Percentiles rank a stretch among this genome's conserved stretches.
These are phyloP conservation scores for Polydesmus complanatus DNA, from an alignment of 2,888 invertebrate genomes.

Conservation along the genomic window DNA sequence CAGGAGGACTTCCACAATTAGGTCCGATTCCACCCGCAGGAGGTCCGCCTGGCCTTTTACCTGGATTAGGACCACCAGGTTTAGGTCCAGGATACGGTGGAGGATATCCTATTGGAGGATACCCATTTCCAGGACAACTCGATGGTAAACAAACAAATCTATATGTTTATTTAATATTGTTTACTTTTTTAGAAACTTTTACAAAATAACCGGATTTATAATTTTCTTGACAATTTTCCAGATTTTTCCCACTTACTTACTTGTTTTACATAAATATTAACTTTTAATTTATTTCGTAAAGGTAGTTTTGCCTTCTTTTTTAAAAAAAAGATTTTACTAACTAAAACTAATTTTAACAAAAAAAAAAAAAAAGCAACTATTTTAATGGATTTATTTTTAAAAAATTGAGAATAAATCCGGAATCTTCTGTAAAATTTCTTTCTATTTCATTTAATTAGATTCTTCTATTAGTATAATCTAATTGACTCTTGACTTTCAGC, in stretches of 20 bases:
- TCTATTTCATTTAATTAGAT: no score
- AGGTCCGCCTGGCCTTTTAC: conserved; percentile 7
- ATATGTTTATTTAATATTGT: neutral
- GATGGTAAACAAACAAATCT: conserved; percentile 17
- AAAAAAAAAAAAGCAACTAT: no score
- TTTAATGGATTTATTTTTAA: no score
- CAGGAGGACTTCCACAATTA: neutral
- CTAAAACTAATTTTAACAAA: no score
- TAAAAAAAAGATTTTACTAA: no score
- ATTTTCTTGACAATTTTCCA: no score
- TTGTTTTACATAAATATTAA: neutral
- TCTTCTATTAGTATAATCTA: no score
- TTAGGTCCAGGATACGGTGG: conserved; percentile 7
- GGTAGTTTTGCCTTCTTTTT: no score
- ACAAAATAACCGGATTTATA: no score
- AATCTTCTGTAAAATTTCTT: no score
- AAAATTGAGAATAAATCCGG: no score
- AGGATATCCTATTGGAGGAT: conserved; percentile 14
- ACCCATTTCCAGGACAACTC: conserved; percentile 16
- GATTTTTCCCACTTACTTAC: neutral
- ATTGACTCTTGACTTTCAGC: neutral
- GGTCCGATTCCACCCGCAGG: neutral
- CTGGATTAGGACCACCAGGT: conserved; percentile 8
- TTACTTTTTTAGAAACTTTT: no score
- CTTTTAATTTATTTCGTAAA: neutral